Conservation (phyloP, 2,113 vertebrate species). For the Furnarius figulus region DNA sequence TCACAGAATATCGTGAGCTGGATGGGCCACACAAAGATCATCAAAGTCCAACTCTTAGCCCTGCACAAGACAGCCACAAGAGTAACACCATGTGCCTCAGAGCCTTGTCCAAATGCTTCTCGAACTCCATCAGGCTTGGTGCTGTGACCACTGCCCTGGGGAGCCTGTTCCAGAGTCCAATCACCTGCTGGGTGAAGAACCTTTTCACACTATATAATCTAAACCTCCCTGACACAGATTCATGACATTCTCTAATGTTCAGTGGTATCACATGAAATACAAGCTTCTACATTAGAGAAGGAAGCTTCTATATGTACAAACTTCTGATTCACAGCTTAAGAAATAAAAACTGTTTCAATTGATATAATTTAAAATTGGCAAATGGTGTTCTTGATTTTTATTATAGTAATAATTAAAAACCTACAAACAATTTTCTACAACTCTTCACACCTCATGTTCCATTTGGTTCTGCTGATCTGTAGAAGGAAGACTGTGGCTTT, state of each 20-base stretch:
- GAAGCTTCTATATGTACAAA: not conserved
- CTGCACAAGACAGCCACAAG: not conserved
- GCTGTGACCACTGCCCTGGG: not conserved
- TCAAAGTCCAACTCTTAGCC: not conserved
- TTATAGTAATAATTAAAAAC: not conserved
- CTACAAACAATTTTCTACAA: not conserved
- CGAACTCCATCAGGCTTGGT: not conserved
- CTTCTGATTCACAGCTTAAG: not conserved
- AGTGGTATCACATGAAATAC: not conserved
- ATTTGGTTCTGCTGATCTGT: not conserved
- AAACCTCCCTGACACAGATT: not conserved
- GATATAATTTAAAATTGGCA: not conserved
- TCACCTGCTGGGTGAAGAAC: not conserved
- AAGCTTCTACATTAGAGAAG: not conserved
- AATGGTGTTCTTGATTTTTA: not conserved
- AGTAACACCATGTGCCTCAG: not conserved
- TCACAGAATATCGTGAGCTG: not conserved
- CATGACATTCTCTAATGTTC: not conserved
- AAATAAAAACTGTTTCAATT: not conserved
- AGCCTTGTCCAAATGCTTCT: not conserved
- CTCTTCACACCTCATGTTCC: conserved; percentile 55
- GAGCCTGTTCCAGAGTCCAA: not conserved
- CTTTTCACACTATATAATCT: not conserved
- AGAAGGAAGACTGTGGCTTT: not conserved
- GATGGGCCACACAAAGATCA: not conserved